phyloP scores from a whole-genome alignment of 2,888 invertebrate species.

The Cabera pusaria region DNA sequence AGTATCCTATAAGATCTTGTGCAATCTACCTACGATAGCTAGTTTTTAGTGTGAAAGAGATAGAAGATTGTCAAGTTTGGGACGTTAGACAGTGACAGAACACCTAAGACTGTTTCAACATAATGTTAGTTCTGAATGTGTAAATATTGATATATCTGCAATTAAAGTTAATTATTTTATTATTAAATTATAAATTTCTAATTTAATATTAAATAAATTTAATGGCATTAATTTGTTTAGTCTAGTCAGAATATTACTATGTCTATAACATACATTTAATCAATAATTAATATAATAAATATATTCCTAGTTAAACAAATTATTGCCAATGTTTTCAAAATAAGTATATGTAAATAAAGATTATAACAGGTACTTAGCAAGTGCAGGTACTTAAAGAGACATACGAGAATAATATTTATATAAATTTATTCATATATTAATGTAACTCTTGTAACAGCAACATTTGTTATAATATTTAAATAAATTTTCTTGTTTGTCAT shows the following conservation, averaged over 20 bases:
- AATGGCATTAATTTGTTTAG: constrained; percentile 4
- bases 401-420: constrained; percentile 6
- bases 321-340: not conserved
- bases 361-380: constrained; percentile 12
- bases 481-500: too few species aligned
- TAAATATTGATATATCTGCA: too few species aligned
- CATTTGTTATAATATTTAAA: constrained; percentile 8
- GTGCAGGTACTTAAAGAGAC: constrained; percentile 20
- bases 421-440: constrained; percentile 1
- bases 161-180: too few species aligned
- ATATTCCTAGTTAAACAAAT: not conserved
- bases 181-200: constrained; percentile 4
- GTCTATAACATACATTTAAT: not conserved
- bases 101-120: constrained; percentile 18
- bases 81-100: constrained; percentile 29
- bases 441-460: constrained; percentile 15
- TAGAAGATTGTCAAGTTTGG: constrained; percentile 34
- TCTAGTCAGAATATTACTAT: not conserved
- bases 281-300: not conserved
- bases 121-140: constrained; percentile 15
- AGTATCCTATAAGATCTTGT: constrained; percentile 41
- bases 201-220: too few species aligned
- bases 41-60: constrained; percentile 46
- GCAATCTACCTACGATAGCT: constrained; percentile 54
- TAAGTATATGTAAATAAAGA: not conserved